Conservation (phyloP, 37 sponge, comb jelly and placozoan genomes). For the Ephydatia muelleri region DNA sequence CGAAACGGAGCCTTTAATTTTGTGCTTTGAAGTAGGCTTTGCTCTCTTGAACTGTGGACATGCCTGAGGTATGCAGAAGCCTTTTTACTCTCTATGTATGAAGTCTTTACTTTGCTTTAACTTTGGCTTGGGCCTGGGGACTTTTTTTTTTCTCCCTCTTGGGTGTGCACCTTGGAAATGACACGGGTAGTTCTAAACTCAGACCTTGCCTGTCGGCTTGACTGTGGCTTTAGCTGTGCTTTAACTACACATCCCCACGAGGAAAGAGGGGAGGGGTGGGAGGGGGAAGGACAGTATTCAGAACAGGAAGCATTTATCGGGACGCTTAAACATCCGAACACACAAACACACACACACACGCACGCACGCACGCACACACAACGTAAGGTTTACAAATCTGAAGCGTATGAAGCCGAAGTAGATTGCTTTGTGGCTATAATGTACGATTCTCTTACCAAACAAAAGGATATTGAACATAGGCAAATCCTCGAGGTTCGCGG, state of each 20-base stretch:
- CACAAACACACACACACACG: not conserved
- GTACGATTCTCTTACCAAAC: not conserved
- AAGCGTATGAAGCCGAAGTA: not conserved
- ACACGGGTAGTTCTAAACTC: not conserved
- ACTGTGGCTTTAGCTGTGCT: slow-evolving; percentile 4
- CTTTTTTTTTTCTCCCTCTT: not conserved
- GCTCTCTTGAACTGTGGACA: not conserved
- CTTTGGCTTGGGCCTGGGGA: not conserved
- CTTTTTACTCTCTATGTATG: not conserved
- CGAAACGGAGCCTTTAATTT: not conserved
- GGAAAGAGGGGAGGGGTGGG: not conserved
- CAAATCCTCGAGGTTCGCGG: slow-evolving; percentile 95
- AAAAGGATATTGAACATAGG: slow-evolving; percentile 97
- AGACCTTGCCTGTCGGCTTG: not conserved
- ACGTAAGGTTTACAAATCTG: too few species aligned
- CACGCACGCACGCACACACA: not conserved
- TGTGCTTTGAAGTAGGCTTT: not conserved
- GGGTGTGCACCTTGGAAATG: not conserved
- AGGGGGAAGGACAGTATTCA: not conserved
- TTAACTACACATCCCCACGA: not conserved
- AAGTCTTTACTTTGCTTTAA: slow-evolving; percentile 5
- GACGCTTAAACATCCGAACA: too few species aligned
- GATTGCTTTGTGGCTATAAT: not conserved
- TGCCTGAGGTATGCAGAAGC: not conserved
- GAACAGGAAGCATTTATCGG: not conserved